Conservation (phyloP, 2,113 vertebrate genomes). For the Ptychochromis oligacanthus region DNA sequence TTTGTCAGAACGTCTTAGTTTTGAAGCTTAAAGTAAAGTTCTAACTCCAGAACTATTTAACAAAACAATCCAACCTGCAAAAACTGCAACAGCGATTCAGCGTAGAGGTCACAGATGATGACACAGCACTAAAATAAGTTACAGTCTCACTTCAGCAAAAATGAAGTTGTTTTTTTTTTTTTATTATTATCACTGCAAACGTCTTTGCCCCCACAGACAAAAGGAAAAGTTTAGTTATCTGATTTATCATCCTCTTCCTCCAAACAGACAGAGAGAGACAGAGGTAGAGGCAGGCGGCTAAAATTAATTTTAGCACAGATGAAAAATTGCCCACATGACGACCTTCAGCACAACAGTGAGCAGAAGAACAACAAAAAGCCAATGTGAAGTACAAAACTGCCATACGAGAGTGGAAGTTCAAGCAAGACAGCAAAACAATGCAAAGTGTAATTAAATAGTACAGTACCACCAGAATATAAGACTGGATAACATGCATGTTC, state of each 20-base stretch:
- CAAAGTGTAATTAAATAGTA: not conserved
- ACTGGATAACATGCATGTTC: not conserved
- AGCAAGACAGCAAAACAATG: not conserved
- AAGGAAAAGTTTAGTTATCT: slow-evolving; percentile 41
- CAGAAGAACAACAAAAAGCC: slow-evolving; percentile 18
- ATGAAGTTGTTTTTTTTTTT: not conserved
- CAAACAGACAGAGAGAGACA: slow-evolving; percentile 19
- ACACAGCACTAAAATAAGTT: not conserved
- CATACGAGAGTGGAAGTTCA: not conserved
- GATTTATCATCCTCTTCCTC: slow-evolving; percentile 47
- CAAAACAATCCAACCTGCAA: not conserved
- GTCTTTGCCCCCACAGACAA: slow-evolving; percentile 33
- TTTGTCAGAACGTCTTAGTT: not conserved
- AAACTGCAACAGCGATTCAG: not conserved
- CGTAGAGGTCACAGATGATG: not conserved
- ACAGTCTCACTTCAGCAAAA: slow-evolving; percentile 10
- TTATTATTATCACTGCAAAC: not conserved
- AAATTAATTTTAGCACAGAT: slow-evolving; percentile 51
- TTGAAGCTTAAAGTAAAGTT: too few relatives aligned
- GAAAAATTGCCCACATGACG: slow-evolving; percentile 37
- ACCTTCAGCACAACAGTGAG: slow-evolving; percentile 32
- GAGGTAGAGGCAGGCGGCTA: slow-evolving; percentile 25
- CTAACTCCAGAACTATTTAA: not conserved
- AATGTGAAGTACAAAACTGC: not conserved
- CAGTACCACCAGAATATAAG: not conserved